Evolutionary conservation across 2,888 invertebrate genomes (phyloP).

Genomic region (Meandrusa payeni): DNA sequence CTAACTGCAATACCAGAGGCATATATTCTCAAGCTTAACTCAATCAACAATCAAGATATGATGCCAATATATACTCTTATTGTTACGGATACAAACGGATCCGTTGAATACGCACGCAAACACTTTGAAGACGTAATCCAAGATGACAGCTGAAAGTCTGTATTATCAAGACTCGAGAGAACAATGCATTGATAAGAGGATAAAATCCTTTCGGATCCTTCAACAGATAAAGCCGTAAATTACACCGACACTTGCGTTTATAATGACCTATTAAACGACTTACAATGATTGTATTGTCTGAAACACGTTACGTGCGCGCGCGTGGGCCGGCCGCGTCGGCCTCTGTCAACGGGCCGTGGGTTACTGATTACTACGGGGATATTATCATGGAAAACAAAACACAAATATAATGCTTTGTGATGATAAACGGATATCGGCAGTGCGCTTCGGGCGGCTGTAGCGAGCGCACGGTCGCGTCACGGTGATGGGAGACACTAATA

Average conservation of each 20-base stretch:
- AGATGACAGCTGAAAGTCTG: slow-evolving; percentile 10
- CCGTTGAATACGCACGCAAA: no score
- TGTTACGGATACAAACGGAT: no score
- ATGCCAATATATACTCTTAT: no score
- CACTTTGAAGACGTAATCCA: slow-evolving; percentile 7
- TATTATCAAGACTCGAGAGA: slow-evolving; percentile 6
- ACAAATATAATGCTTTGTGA: slow-evolving; percentile 48
- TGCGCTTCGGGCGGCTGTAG: background rate
- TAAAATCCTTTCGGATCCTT: slow-evolving; percentile 18
- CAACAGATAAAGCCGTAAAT: slow-evolving; percentile 14
- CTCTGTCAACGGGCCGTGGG: slow-evolving; percentile 45
- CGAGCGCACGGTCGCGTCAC: background rate
- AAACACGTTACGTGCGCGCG: slow-evolving; percentile 14
- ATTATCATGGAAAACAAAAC: slow-evolving; percentile 61
- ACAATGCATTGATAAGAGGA: slow-evolving; percentile 15
- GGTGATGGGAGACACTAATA: no score
- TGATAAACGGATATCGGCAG: slow-evolving; percentile 30
- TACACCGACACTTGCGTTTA: slow-evolving; percentile 18
- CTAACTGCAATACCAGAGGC: no score
- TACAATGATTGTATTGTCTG: slow-evolving; percentile 16
- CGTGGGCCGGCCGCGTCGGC: slow-evolving; percentile 38
- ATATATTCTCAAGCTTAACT: no score
- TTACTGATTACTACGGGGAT: slow-evolving; percentile 51
- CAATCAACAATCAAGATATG: no score
- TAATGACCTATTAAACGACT: slow-evolving; percentile 18